phyloP scores from a whole-genome alignment of 2,888 invertebrate genomes.

The Seira ritae region DNA sequence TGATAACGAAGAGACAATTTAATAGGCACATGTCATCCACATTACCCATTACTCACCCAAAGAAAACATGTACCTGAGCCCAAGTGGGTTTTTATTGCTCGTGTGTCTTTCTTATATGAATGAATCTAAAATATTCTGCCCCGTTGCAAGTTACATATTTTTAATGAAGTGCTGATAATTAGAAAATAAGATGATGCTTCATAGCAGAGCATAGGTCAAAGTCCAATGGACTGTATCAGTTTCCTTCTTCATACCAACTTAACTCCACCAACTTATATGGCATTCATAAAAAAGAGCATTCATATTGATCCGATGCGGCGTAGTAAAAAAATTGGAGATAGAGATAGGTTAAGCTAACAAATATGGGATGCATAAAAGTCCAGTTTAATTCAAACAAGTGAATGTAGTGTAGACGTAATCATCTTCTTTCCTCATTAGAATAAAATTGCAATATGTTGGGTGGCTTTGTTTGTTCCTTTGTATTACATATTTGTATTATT shows the following conservation, averaged over 20 bases:
- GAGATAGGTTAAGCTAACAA: no score
- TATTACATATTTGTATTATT: not conserved
- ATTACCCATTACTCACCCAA: not conserved
- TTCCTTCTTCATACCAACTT: not conserved
- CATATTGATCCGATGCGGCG: not conserved
- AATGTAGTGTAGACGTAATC: not conserved
- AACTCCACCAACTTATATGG: not conserved
- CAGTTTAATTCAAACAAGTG: not conserved
- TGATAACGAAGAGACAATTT: not conserved
- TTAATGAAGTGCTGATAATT: not conserved
- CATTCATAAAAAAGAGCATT: not conserved
- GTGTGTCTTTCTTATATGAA: no score
- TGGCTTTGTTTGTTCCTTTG: not conserved
- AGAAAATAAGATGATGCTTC: not conserved
- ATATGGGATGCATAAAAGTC: not conserved
- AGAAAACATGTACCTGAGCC: no score
- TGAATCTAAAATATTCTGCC: no score
- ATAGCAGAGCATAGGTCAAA: slow-evolving; percentile 55
- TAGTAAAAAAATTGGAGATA: not conserved
- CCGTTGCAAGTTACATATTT: not conserved
- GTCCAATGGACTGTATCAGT: slow-evolving; percentile 44
- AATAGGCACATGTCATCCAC: not conserved
- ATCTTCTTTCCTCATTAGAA: not conserved
- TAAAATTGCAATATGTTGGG: not conserved
- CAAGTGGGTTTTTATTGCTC: not conserved